Evolutionary conservation across 2,888 invertebrate species (phyloP), one percentile per base, ranked within the genome.

Genomic region (Nudaria mundana): DNA sequence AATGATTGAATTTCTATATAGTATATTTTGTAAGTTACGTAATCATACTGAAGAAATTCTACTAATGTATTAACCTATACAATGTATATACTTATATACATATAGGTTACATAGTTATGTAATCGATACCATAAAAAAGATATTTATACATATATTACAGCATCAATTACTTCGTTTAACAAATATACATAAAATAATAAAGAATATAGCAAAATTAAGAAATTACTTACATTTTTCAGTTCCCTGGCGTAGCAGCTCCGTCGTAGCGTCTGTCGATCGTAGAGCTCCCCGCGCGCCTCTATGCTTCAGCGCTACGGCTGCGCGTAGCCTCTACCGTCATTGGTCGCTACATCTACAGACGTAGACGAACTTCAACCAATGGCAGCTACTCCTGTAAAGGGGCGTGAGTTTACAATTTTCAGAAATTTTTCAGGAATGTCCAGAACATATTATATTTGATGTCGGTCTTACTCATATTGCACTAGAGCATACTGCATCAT

Each of bases 401-500:
- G 87, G 87, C 80, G 86, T 72, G 67, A 81, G 71, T 77, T 75
- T 73, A 69, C 61, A 79, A 76, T 72, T 85, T 87, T 86, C 88
- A 77, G 87, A 85, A 85, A 83, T 80, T 74, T 83, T 86, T 83
- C 84, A 85, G 85, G 62, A 73, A 64, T 54, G 64, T 71, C 68
- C 68, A 77, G 79, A 76, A 74, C 69, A 56, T 54, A 41, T 20
- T 75, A 73, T 55, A 64, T 63, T 56, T 59, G 52, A 61, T 56
- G 60, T 53, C 63, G 68, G 71, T 66, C 65, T 68, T 66, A 63
- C 63, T 63, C 65, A 71, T 67, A 66, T 66, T 69, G 35, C 30
- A 37, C 29, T 15, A 36, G 25, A 39, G 26, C 30, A 43, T 29
- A 23, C 12, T 48, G 29, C 30, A 41, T 30, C 28, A n/a, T 16